Conservation (phyloP, 2,797 vertebrate genomes). For the Arnoldichthys spilopterus region DNA sequence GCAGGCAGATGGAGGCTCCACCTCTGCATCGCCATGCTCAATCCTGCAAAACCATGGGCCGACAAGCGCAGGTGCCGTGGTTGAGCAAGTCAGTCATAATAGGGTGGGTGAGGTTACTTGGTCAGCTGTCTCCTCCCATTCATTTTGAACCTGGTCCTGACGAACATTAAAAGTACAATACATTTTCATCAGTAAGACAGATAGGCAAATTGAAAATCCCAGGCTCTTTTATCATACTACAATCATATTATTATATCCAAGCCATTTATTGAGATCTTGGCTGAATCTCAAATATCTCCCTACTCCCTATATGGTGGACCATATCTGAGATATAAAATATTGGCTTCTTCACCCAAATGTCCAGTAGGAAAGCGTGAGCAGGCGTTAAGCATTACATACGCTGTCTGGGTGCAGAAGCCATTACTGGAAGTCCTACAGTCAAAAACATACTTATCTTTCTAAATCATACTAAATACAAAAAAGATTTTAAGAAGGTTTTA, state of each 20-base stretch:
- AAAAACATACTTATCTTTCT: too few species aligned
- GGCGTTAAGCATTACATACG: too few species aligned
- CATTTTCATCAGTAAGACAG: not conserved
- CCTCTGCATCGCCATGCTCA: slow-evolving; percentile 69
- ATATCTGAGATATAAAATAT: too few species aligned
- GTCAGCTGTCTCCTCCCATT: slow-evolving; percentile 81
- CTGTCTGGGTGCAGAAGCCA: too few species aligned
- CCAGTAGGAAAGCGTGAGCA: not conserved
- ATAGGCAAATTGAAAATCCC: not conserved
- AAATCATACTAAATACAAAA: too few species aligned
- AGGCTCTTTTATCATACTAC: not conserved
- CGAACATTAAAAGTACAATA: not conserved
- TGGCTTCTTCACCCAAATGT: not conserved
- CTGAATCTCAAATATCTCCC: not conserved
- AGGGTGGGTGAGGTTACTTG: slow-evolving; percentile 80
- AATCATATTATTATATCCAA: not conserved
- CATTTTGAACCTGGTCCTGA: slow-evolving; percentile 72
- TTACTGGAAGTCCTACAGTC: too few species aligned
- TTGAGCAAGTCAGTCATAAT: slow-evolving; percentile 74
- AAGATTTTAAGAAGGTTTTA: too few species aligned
- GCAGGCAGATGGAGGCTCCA: slow-evolving; percentile 66
- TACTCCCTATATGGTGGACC: too few species aligned
- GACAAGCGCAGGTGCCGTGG: slow-evolving; percentile 75
- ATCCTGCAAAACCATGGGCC: slow-evolving; percentile 73
- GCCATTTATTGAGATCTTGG: not conserved